These are phyloP conservation scores for Omphaloscelis lunosa DNA, from an alignment of 2,888 invertebrate species.

Conservation along the genomic window DNA sequence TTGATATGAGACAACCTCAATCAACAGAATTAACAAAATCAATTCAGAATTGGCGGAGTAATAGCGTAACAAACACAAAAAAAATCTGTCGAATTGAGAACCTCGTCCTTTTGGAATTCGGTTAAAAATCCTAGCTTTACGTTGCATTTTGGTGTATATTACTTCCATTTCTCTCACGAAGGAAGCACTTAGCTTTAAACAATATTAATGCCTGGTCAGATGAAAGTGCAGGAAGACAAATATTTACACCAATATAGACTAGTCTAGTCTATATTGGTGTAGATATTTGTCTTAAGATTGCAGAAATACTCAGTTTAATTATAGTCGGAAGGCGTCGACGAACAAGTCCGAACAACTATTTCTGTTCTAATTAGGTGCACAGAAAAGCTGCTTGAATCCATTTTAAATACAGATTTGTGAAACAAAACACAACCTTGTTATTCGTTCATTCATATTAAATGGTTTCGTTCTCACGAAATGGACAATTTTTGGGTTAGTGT, in stretches of 20 bases:
- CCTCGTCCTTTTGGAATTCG: too few relatives aligned
- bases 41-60: too few relatives aligned
- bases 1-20: too few relatives aligned
- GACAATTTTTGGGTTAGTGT: background rate
- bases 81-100: too few relatives aligned
- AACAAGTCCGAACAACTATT: conserved; percentile 24
- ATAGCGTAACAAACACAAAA: too few relatives aligned
- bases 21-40: too few relatives aligned
- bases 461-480: background rate
- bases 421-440: conserved; percentile 5
- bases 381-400: conserved; percentile 19
- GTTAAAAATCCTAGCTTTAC: background rate
- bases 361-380: conserved; percentile 29
- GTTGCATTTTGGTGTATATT: conserved; percentile 16
- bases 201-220: conserved; percentile 58
- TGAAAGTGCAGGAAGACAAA: conserved; percentile 39
- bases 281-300: conserved; percentile 34
- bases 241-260: conserved; percentile 28
- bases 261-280: too few relatives aligned
- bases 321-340: conserved; percentile 14
- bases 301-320: conserved; percentile 39
- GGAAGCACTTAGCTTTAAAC: conserved; percentile 57
- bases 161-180: conserved; percentile 14
- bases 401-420: conserved; percentile 4
- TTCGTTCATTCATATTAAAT: background rate